Conservation (phyloP, 2,888 invertebrate species). For the Andrena dorsata region DNA sequence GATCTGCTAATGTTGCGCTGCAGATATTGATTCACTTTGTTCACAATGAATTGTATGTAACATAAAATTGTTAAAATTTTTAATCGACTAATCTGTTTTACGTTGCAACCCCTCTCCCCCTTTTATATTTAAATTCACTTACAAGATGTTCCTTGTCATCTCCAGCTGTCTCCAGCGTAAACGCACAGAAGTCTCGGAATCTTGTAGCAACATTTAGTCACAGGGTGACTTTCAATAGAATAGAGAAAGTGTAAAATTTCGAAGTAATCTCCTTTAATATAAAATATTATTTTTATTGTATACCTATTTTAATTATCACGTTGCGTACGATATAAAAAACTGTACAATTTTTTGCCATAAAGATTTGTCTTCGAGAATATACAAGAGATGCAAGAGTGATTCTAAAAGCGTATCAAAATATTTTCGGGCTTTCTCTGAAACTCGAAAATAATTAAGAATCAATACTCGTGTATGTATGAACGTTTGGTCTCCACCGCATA, state of each 20-base stretch:
- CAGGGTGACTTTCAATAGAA: too few relatives aligned
- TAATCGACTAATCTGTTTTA: constrained; percentile 32
- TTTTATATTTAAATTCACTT: background rate
- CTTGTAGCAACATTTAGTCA: background rate
- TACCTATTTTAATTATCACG: constrained; percentile 73
- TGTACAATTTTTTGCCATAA: constrained; percentile 71
- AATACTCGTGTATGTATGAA: background rate
- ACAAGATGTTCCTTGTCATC: background rate
- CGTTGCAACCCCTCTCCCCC: background rate
- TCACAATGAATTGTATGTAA: constrained; percentile 64
- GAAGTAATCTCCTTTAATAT: constrained; percentile 30
- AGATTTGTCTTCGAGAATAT: constrained; percentile 61
- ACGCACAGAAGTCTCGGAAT: background rate
- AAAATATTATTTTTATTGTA: constrained; percentile 59
- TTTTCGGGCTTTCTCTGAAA: background rate
- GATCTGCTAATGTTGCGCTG: constrained; percentile 41
- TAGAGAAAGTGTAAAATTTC: constrained; percentile 14
- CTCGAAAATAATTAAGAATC: background rate
- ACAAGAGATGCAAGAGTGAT: constrained; percentile 52
- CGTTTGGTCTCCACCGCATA: background rate
- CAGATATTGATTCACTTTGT: constrained; percentile 66
- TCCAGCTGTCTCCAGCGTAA: background rate
- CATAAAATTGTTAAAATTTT: constrained; percentile 73
- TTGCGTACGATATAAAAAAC: constrained; percentile 72
- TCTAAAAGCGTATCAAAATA: constrained; percentile 39